Base-by-base conservation (phyloP, 2,797 vertebrate genomes). In the Anguilla anguilla region DNA sequence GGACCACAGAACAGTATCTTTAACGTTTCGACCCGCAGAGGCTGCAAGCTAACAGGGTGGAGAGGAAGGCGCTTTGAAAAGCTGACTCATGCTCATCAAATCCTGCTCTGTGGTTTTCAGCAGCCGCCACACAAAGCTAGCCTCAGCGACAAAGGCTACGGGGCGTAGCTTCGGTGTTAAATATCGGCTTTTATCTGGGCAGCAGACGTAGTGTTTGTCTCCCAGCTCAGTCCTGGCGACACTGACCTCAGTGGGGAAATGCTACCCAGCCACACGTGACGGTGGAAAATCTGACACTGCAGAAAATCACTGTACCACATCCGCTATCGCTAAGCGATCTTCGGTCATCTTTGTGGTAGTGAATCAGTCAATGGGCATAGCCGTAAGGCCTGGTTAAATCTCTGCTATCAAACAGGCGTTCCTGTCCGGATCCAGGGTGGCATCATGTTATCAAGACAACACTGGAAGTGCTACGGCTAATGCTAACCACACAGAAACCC, bases 241-340 rank as follows among this genome's bases (percentile, higher is more conserved):
- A 91, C 91, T 13, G 88, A 90, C 91, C 90, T 89, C 85, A 15
- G n/a, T 57, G 88, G 69, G 87, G 57, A 88, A 88, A 88, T 49
- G 89, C 74, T 39, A n/a, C 6, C 59, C 11, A 85, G 83, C 31
- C 13, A 35, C 64, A 72, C 51, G 77, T 82, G 61, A 10, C 5
- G 53, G 86, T 43, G 39, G 46, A 84, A 46, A 77, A 81, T 67
- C 74, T 55, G 88, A 74, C 77, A 72, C 64, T 28, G 64, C n/a
- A 82, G 51, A 43, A 49, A 81, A 13, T 28, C 64, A 64, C 17
- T 35, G 64, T 28, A 31, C 51, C 28, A 51, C 7, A 22, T 9
- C 19, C 35, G 25, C 25, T n/a, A n/a, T 67, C 57, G 28, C 43
- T 85, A 83, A 53, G 51, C 69, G 31, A 49, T 46, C 74, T 17